A percentile compares a stretch with the other conserved stretches of the same genome.
These are phyloP conservation scores for Xanthia icteritia DNA, from an alignment of 2,888 invertebrate species.

Conservation along the genomic window DNA sequence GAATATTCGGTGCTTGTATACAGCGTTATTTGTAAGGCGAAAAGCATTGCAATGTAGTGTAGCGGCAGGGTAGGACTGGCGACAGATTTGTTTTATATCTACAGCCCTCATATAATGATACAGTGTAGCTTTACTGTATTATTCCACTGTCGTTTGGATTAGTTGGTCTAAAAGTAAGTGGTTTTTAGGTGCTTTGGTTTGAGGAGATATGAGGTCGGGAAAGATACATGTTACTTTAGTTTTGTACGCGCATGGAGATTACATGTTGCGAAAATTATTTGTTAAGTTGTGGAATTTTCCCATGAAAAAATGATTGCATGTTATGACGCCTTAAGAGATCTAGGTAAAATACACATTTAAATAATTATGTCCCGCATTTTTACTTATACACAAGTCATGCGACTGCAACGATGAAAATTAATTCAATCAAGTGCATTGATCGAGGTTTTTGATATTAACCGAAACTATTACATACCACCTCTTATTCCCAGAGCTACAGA, in stretches of 20 bases:
- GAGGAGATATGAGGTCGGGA: not conserved
- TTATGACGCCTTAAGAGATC: not conserved
- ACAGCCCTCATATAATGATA: conserved; percentile 4
- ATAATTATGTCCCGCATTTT: not conserved
- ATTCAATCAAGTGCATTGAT: too few species aligned
- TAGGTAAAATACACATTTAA: not conserved
- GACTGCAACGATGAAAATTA: too few species aligned
- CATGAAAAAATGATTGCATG: not conserved
- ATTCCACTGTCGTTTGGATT: conserved; percentile 2
- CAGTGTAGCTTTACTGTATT: conserved; percentile 7
- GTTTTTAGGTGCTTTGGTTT: not conserved
- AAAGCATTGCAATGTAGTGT: conserved; percentile 23
- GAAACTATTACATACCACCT: too few species aligned
- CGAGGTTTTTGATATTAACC: too few species aligned
- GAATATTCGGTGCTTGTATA: conserved; percentile 35
- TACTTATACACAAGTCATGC: too few species aligned
- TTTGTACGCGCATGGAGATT: too few species aligned
- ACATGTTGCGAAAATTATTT: not conserved
- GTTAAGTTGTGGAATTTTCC: not conserved
- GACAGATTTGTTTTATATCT: conserved; percentile 28
- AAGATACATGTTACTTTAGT: not conserved
- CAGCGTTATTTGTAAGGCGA: conserved; percentile 33
- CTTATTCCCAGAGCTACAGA: too few species aligned
- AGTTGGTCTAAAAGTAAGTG: not conserved
- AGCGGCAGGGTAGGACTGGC: not conserved